Evolutionary conservation across 2,888 invertebrate genomes (phyloP), one percentile per base, ranked within the genome.

Genomic region (Pterobdella sp.): DNA sequence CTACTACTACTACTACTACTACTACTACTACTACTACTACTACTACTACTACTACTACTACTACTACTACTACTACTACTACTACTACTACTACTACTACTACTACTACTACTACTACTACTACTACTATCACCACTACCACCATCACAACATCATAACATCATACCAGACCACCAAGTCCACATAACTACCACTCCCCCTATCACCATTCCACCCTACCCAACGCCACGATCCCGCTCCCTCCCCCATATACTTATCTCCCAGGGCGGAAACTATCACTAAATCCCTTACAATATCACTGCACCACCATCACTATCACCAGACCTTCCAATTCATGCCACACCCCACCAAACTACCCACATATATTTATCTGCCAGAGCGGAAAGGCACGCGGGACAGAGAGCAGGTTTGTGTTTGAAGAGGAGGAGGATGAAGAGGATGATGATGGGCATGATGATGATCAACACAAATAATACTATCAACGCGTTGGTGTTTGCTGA

Each of bases 381-480:
- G 22, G 49, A 32, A 42, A 73, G 60, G 85, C 87, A 87, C 81
- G 86, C 86, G 63, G 86, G 84, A 76, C 85, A 86, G 81, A 89
- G 84, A 79, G 90, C 89, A 81, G 88, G 89, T 34, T 88, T 87
- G 75, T 88, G 87, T 85, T 91, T 91, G 87, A 91, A 93, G 72
- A 88, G 82, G 52, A 90, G 85, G 82, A 91, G 88, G 56, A 89
- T 86, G 1, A 89, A 80, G 32, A 91, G 83, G 0, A 90, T 87
- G 63, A 90, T 84, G 74, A 88, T 84, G 0, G 94, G 93, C 73
- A 94, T 86, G 78, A 94, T 89, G 34, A 91, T 90, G 79, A 94
- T 87, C 88, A 94, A 93, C 79, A 93, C 88, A 77, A 95, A 88
- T 83, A 91, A 91, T 86, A 95, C 87, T 42, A 42, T 32, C 29